Percentiles rank a stretch among this genome's conserved stretches.
phyloP scores from a whole-genome alignment of 2,113 vertebrate species.

The Poeciliopsis occidentalis region DNA sequence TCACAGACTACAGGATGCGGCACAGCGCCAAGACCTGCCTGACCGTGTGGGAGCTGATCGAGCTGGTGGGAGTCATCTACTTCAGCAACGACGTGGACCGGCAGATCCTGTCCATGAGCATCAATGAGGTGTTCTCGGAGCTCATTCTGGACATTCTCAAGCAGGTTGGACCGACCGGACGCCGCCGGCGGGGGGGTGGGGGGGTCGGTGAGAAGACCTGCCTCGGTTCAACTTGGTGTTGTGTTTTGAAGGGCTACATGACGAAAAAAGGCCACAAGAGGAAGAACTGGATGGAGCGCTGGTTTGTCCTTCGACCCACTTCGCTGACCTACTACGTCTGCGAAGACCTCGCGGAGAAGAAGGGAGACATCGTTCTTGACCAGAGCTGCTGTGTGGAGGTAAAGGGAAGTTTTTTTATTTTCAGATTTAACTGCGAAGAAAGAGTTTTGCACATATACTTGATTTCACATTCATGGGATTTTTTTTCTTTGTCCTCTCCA shows the following conservation, averaged over 20 bases:
- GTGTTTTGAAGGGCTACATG: slow-evolving; percentile 89
- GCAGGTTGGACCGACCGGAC: slow-evolving; percentile 83
- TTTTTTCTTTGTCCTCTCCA: slow-evolving; percentile 55
- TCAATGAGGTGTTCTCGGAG: slow-evolving; percentile 92
- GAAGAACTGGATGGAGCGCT: slow-evolving; percentile 98
- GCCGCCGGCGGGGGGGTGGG: too few relatives aligned
- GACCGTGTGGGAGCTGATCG: slow-evolving; percentile 89
- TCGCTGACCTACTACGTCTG: slow-evolving; percentile 89
- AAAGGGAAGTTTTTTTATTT: slow-evolving; percentile 1
- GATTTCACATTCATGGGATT: neutral
- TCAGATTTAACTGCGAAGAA: neutral
- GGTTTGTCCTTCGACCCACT: slow-evolving; percentile 91
- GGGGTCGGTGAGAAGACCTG: too few relatives aligned
- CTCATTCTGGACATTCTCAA: slow-evolving; percentile 93
- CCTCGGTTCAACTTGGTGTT: neutral
- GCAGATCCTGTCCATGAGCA: slow-evolving; percentile 91
- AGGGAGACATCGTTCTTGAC: slow-evolving; percentile 89
- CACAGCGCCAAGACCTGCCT: slow-evolving; percentile 80
- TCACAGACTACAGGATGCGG: slow-evolving; percentile 86
- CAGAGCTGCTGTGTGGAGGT: slow-evolving; percentile 92
- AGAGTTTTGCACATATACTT: neutral
- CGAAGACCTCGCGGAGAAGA: slow-evolving; percentile 93
- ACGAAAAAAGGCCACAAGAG: slow-evolving; percentile 94
- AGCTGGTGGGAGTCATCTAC: slow-evolving; percentile 86
- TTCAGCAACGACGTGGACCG: slow-evolving; percentile 89